Conservation (phyloP, 2,888 invertebrate species). For the Mimumesa dahlbomi region DNA sequence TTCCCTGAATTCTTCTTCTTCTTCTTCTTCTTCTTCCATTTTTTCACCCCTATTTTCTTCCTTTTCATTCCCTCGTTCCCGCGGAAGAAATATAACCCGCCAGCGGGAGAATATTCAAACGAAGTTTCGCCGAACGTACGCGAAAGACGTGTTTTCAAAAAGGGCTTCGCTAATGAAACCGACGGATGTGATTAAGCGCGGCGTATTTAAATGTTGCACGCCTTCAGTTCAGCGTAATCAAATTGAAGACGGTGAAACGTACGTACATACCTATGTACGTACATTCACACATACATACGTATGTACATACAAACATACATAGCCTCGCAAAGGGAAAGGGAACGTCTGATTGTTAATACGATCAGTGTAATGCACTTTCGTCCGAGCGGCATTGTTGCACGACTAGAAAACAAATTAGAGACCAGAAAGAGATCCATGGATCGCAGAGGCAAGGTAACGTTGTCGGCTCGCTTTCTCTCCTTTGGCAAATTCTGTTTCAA, state of each 20-base stretch:
- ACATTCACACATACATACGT: too few species aligned
- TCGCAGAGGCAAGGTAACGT: neutral
- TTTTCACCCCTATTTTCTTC: too few species aligned
- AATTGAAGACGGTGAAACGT: slow-evolving; percentile 7
- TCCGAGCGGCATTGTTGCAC: slow-evolving; percentile 20
- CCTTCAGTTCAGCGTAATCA: slow-evolving; percentile 1
- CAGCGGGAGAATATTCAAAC: neutral
- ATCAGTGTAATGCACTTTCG: slow-evolving; percentile 38
- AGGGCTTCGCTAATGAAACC: slow-evolving; percentile 15
- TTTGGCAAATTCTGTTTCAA: slow-evolving; percentile 41
- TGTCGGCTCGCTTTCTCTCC: slow-evolving; percentile 33
- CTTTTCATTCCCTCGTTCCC: too few species aligned
- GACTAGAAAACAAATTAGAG: slow-evolving; percentile 42
- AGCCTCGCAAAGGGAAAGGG: too few species aligned
- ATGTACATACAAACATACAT: too few species aligned
- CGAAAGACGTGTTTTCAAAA: neutral
- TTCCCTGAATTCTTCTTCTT: too few species aligned
- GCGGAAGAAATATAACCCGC: too few species aligned
- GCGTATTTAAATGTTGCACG: slow-evolving; percentile 20
- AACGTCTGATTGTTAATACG: slow-evolving; percentile 43
- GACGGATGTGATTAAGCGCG: neutral
- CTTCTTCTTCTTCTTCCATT: too few species aligned
- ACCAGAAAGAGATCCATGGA: slow-evolving; percentile 24
- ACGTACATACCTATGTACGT: too few species aligned
- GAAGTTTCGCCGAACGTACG: slow-evolving; percentile 5